These are phyloP conservation scores for Stegastes partitus DNA, from an alignment of 2,113 vertebrate genomes.

Conservation along the genomic window DNA sequence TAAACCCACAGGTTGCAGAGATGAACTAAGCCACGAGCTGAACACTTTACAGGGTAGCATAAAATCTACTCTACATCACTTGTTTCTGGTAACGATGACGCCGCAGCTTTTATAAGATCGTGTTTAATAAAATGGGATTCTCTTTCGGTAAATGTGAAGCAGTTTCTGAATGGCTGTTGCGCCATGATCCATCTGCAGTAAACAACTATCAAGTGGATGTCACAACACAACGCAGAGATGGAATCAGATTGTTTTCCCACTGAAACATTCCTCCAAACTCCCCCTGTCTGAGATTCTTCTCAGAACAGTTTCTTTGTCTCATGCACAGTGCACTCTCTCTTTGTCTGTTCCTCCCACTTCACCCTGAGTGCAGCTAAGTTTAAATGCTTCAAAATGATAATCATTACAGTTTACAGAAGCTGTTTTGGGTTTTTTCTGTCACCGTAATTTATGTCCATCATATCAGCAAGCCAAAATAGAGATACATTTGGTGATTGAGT, in stretches of 20 bases:
- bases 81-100: slow-evolving; percentile 11
- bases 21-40: not conserved
- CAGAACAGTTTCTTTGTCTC: slow-evolving; percentile 65
- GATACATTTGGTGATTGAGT: slow-evolving; percentile 16
- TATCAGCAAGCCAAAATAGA: slow-evolving; percentile 19
- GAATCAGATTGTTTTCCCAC: slow-evolving; percentile 70
- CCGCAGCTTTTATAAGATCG: not conserved
- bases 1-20: not conserved
- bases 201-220: slow-evolving; percentile 64
- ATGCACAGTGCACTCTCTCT: slow-evolving; percentile 41
- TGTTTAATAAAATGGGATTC: not conserved
- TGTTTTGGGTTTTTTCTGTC: slow-evolving; percentile 21
- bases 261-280: slow-evolving; percentile 72
- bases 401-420: slow-evolving; percentile 50
- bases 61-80: not conserved
- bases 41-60: not conserved
- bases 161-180: slow-evolving; percentile 16
- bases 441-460: slow-evolving; percentile 13
- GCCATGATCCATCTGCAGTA: slow-evolving; percentile 45
- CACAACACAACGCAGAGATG: slow-evolving; percentile 56
- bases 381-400: slow-evolving; percentile 37
- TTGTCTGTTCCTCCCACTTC: slow-evolving; percentile 20
- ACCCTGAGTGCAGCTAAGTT: slow-evolving; percentile 29
- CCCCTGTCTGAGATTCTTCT: slow-evolving; percentile 60
- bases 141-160: not conserved